Base-by-base conservation (phyloP, 2,888 invertebrate species). In the Xanthia togata region DNA sequence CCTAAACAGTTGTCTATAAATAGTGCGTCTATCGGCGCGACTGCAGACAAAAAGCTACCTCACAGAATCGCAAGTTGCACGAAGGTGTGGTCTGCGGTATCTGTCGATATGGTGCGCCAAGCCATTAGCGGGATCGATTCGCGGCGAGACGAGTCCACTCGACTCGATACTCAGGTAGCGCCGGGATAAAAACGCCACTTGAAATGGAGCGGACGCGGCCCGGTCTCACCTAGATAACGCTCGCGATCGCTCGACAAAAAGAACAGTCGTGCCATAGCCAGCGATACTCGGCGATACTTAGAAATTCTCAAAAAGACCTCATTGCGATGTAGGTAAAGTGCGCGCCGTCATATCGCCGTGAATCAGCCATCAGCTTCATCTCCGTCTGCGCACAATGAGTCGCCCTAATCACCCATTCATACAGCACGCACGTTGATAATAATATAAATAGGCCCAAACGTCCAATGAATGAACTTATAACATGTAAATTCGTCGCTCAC, bases 401-500 rank as follows among this genome's bases (percentile, higher is more conserved):
- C 90, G 89, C 89, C 90, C 92, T 94, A 94, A 95, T 95, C 94
- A 92, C 92, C 93, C 93, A 94, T 94, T 95, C 95, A 94, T 92
- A 93, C 93, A 93, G 92, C 94, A 95, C 94, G 93, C 93, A 92
- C 92, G 87, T 88, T 92, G 93, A 95, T 95, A 94, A 93, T 93
- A 93, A 94, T 95, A 96, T 94, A 95, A 95, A 96, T 94, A 94
- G 92, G 92, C 91, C 92, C 92, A 91, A 93, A 92, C 93, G 91
- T 93, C 90, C 94, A 92, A 95, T 96, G 95, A 96, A 96, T 96
- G 95, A 95, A 95, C 94, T 93, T 95, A 95, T 94, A 95, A 93
- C 94, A 96, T 96, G 95, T 96, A 96, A 96, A 96, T 96, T 95
- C 94, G 95, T 95, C 94, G 95, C 92, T 95, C 94, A 93, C 94